Conservation (phyloP, 2,888 invertebrate species). For the Hirtodrosophila confusa region DNA sequence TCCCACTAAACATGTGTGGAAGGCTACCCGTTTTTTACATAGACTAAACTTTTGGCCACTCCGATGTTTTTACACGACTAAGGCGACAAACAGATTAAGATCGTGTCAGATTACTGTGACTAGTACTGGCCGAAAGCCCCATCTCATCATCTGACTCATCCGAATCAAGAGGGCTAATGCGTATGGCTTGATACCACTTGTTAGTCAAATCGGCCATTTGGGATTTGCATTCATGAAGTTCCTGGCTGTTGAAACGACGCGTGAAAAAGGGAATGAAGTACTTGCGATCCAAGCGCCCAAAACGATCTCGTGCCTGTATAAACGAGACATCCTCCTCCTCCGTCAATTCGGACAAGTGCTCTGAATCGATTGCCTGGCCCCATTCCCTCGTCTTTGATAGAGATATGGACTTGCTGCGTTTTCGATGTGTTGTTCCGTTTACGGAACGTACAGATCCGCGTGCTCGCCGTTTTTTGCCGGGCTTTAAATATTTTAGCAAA, state of each 20-base stretch:
- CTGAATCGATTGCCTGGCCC: conserved; percentile 97
- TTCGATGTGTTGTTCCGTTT: conserved; percentile 83
- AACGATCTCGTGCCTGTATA: conserved; percentile 92
- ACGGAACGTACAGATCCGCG: conserved; percentile 75
- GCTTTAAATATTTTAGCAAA: conserved; percentile 93
- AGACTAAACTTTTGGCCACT: conserved; percentile 29
- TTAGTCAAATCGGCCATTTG: conserved; percentile 98
- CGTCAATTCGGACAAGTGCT: conserved; percentile 95
- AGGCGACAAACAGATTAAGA: conserved; percentile 43
- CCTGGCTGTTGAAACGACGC: conserved; percentile 97
- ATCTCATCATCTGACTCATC: conserved; percentile 88
- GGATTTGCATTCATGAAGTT: conserved; percentile 96
- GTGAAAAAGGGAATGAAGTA: conserved; percentile 99
- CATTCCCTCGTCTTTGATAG: conserved; percentile 99
- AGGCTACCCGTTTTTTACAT: background rate
- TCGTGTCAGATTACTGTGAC: conserved; percentile 70
- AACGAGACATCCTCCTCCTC: conserved; percentile 95
- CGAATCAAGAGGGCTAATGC: conserved; percentile 93
- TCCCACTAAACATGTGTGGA: too few species aligned
- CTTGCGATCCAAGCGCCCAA: conserved; percentile 95
- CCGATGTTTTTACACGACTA: conserved; percentile 6
- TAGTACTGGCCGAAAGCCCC: conserved; percentile 79
- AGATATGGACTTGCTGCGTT: conserved; percentile 92
- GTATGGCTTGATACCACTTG: conserved; percentile 98
- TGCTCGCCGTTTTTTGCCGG: conserved; percentile 81